These are phyloP conservation scores for Nephrotoma flavescens DNA, from an alignment of 2,888 invertebrate species.

Conservation along the genomic window DNA sequence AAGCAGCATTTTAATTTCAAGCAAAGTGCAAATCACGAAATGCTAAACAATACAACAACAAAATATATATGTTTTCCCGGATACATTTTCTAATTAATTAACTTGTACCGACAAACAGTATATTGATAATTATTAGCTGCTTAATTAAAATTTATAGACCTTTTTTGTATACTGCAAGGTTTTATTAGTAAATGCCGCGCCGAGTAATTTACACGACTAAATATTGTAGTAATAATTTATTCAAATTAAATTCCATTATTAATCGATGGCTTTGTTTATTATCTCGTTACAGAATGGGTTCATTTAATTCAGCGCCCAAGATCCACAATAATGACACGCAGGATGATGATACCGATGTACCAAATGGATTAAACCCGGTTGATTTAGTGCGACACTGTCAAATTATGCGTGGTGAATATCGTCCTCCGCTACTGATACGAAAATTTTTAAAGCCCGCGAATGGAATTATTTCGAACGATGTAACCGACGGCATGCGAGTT, in stretches of 20 bases:
- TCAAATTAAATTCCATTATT: neutral
- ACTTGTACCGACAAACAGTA: neutral
- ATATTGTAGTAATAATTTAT: neutral
- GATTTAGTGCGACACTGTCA: conserved; percentile 40
- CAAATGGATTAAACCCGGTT: conserved; percentile 32
- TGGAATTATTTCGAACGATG: conserved; percentile 19
- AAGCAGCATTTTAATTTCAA: neutral
- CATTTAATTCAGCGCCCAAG: conserved; percentile 52
- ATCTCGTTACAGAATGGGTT: conserved; percentile 45
- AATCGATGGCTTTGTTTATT: neutral
- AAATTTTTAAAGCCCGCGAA: conserved; percentile 23
- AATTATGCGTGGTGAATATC: conserved; percentile 30
- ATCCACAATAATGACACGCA: conserved; percentile 45
- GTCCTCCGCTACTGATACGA: conserved; percentile 33
- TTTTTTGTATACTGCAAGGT: neutral
- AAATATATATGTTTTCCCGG: neutral
- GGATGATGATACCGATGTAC: conserved; percentile 39
- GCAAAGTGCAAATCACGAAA: neutral
- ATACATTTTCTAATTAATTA: neutral
- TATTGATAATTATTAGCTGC: neutral
- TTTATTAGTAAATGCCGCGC: neutral
- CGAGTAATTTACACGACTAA: neutral
- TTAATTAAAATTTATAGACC: neutral
- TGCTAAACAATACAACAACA: neutral
- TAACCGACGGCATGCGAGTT: conserved; percentile 26